Percentiles rank a stretch among this genome's conserved stretches.
Evolutionary conservation across 2,888 invertebrate genomes (phyloP).

Genomic region (Bembecia ichneumoniformis): DNA sequence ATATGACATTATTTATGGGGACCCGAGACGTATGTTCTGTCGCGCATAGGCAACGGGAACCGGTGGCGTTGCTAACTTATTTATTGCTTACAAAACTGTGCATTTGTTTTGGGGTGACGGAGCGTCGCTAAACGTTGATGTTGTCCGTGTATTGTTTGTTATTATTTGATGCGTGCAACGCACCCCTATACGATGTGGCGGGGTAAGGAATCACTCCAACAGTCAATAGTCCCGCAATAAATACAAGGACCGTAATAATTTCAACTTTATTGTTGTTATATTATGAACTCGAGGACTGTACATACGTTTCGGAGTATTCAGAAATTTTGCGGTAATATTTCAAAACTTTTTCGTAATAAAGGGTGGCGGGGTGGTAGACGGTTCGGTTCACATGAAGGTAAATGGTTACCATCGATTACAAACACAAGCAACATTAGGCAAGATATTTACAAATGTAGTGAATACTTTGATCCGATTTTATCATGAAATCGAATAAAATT

Average conservation of each 20-base stretch:
- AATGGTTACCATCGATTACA: too few species aligned
- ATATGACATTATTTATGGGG: conserved; percentile 21
- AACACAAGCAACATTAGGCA: too few species aligned
- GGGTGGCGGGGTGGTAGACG: too few species aligned
- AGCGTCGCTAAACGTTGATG: conserved; percentile 38
- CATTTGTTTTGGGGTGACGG: conserved; percentile 46
- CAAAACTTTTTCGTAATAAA: too few species aligned
- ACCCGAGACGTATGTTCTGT: conserved; percentile 9
- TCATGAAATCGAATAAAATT: too few species aligned
- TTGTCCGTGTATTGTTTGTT: conserved; percentile 34
- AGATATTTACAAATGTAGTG: too few species aligned
- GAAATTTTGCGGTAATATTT: too few species aligned
- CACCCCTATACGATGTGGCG: conserved; percentile 11
- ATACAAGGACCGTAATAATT: conserved; percentile 3
- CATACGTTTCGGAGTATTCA: conserved; percentile 6
- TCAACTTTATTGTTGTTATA: conserved; percentile 5
- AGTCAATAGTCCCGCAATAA: conserved; percentile 15
- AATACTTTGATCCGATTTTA: too few species aligned
- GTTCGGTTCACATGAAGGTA: too few species aligned
- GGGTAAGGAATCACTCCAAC: conserved; percentile 23
- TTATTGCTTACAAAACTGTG: conserved; percentile 35
- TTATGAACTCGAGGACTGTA: conserved; percentile 16
- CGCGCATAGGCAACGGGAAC: conserved; percentile 13
- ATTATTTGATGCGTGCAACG: conserved; percentile 17
- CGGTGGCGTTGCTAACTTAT: conserved; percentile 22